Conservation (phyloP, 2,113 vertebrate species). For the Microtus oregoni region DNA sequence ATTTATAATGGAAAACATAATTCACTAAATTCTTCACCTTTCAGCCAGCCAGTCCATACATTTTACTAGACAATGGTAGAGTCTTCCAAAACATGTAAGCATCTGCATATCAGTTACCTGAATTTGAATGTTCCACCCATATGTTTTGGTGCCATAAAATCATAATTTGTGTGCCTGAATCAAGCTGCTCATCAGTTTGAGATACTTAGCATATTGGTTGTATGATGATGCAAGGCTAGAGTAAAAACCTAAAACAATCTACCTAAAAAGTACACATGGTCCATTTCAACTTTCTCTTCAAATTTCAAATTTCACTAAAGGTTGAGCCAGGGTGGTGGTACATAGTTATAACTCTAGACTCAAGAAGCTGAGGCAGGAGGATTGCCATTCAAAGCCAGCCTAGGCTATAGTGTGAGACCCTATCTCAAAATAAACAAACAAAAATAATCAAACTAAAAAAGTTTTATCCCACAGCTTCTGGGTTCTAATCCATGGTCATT, state of each 20-base stretch:
- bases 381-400: no score
- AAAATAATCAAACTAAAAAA: no score
- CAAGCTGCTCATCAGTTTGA: background rate
- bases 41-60: background rate
- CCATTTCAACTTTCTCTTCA: background rate
- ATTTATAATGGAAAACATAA: background rate
- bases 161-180: background rate
- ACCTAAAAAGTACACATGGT: background rate
- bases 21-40: constrained; percentile 22
- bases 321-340: background rate
- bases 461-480: no score
- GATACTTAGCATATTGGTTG: background rate
- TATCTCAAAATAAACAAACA: no score
- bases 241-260: background rate
- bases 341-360: background rate
- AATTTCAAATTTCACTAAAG: background rate
- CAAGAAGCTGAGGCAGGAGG: background rate
- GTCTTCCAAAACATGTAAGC: background rate
- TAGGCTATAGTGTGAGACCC: no score
- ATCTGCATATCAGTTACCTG: background rate
- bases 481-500: no score
- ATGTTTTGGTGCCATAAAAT: constrained; percentile 41
- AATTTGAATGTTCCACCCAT: background rate
- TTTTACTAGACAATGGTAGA: background rate
- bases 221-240: background rate